Percentiles rank a stretch among this genome's conserved stretches.
These are phyloP conservation scores for Phylloscopus trochiloides DNA, from an alignment of 2,113 vertebrate genomes.

Conservation along the genomic window DNA sequence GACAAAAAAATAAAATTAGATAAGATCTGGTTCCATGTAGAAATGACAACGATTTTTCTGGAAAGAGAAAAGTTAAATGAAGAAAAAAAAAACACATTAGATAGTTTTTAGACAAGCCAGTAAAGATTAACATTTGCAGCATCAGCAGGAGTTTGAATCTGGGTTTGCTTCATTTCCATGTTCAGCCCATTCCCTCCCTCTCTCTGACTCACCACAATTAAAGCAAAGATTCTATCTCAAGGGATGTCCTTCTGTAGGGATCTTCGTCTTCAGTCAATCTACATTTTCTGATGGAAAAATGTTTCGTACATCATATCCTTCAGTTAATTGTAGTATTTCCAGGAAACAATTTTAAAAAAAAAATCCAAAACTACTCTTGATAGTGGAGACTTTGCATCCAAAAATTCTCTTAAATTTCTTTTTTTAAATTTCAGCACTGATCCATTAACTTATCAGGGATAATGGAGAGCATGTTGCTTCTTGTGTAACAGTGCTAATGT, in stretches of 20 bases:
- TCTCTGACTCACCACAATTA: neutral
- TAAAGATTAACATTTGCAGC: neutral
- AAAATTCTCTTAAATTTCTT: neutral
- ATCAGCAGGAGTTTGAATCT: neutral
- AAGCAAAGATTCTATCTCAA: neutral
- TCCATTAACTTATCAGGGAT: conserved; percentile 19
- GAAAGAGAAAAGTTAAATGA: neutral
- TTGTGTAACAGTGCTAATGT: neutral
- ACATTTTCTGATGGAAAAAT: neutral
- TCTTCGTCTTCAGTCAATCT: neutral
- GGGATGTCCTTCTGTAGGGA: neutral
- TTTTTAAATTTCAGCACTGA: neutral
- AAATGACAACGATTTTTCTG: neutral
- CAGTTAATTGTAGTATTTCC: neutral
- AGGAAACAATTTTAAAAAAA: neutral
- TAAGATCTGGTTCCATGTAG: neutral
- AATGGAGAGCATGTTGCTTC: conserved; percentile 18
- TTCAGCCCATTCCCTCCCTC: neutral
- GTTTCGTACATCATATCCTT: neutral
- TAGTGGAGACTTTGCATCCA: neutral
- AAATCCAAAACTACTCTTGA: neutral
- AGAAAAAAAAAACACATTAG: neutral
- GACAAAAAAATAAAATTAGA: neutral
- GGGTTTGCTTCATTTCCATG: neutral
- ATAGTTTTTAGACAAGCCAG: neutral